These are phyloP conservation scores for Phallusia fumigata DNA, from an alignment of 23 tunicate species.

Conservation along the genomic window DNA sequence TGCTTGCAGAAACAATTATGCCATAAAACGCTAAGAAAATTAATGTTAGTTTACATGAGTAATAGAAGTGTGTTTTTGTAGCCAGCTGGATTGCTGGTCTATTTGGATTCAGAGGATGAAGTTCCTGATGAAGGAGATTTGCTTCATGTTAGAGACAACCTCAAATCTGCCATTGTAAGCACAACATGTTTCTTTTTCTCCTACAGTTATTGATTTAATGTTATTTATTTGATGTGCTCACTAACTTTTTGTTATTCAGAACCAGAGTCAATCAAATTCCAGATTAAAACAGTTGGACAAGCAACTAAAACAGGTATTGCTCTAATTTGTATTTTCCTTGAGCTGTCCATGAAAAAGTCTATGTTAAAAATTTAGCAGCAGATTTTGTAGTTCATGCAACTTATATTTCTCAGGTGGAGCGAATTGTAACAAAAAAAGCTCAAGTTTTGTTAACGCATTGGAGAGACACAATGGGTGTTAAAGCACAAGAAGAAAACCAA, in stretches of 20 bases:
- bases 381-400: background rate
- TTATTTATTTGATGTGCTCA: too few relatives aligned
- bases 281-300: conserved; percentile 77
- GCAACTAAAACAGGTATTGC: conserved; percentile 82
- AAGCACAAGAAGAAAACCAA: conserved; percentile 59
- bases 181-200: background rate
- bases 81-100: conserved; percentile 88
- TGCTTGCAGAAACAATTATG: too few relatives aligned
- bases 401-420: conserved; percentile 55
- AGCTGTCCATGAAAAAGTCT: too few relatives aligned
- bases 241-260: conserved; percentile 31
- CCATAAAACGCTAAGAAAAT: background rate
- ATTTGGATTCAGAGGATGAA: conserved; percentile 81
- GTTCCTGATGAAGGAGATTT: conserved; percentile 88
- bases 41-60: background rate
- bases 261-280: conserved; percentile 59
- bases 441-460: conserved; percentile 69
- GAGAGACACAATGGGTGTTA: conserved; percentile 92
- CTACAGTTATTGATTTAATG: background rate
- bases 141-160: conserved; percentile 83
- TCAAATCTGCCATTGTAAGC: conserved; percentile 95
- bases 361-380: background rate
- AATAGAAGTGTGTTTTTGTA: conserved; percentile 5
- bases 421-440: conserved; percentile 75
- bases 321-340: background rate